Evolutionary conservation across 2,888 invertebrate genomes (phyloP), one percentile per base, ranked within the genome.

Genomic region (Xestoiulus laeticollis): DNA sequence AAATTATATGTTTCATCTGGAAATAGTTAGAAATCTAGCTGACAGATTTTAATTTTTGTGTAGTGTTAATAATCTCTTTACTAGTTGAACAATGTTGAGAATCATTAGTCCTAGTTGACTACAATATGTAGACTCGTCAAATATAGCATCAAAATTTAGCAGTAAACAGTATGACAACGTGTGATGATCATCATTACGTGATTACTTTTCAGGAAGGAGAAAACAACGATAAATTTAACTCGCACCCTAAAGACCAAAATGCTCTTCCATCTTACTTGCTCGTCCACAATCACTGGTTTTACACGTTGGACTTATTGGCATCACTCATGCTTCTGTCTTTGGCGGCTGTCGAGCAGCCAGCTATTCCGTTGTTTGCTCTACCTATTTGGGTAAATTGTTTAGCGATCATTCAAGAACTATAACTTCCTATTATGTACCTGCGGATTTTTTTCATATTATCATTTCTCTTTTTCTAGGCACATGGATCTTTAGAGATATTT

Each of bases 161-260:
- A 84, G 30, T 8, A 3, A 30, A n/a, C 33, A 26, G 3, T 4
- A 84, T n/a, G 3, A 84, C 5, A 2, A 6, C 19, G 84, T 30
- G 32, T 86, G 16, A 22, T 16, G 86, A 26, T 26, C 22, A 43
- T 43, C 44, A 53, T 86, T 86, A 86, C 6, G n/a, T 82, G 82
- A 22, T 82, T 85, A n/a, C 88, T 89, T 92, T 93, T 85, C 92
- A 96, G 96, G 97, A 97, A 94, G 97, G 97, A 48, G 94, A 95
- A 91, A 97, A 97, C 92, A 97, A 97, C 92, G 97, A 97, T 92
- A 97, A 97, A 92, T 97, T 97, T 91, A 96, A 96, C 91, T 96
- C 96, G 0, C 97, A 97, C 91, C 97, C 97, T 0, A 94, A 95
- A 85, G 95, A 95, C 91, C 95, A 96, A 0, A 95, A 95, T 90